A percentile compares a stretch with the other conserved stretches of the same genome.
These are phyloP conservation scores for Danio aesculapii DNA, from an alignment of 2,797 vertebrate species.

Conservation along the genomic window DNA sequence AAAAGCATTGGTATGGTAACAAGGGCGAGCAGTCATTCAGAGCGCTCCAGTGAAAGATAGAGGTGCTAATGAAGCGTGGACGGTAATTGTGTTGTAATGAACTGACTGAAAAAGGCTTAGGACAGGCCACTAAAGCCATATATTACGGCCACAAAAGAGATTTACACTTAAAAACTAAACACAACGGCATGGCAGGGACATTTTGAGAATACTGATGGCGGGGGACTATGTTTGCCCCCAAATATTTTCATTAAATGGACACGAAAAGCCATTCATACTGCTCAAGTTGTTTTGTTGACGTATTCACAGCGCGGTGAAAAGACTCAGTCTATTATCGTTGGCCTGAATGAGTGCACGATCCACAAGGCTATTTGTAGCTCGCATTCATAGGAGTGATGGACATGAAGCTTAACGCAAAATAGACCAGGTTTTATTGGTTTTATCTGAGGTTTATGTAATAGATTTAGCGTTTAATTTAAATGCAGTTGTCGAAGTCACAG, in stretches of 20 bases:
- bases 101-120: constrained; percentile 97
- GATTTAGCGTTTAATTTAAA: not conserved
- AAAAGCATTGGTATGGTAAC: constrained; percentile 89
- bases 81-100: constrained; percentile 99
- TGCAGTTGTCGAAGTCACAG: not conserved
- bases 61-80: constrained; percentile 97
- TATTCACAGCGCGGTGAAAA: constrained; percentile 81
- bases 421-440: constrained; percentile 27
- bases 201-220: constrained; percentile 83
- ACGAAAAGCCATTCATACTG: constrained; percentile 88
- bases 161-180: constrained; percentile 92
- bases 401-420: constrained; percentile 43
- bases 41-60: constrained; percentile 84
- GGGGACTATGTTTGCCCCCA: constrained; percentile 79
- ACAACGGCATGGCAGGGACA: constrained; percentile 84
- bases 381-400: constrained; percentile 59
- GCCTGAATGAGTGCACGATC: constrained; percentile 73
- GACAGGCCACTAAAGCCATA: constrained; percentile 92
- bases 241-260: constrained; percentile 89
- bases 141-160: constrained; percentile 91
- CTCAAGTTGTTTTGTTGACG: constrained; percentile 86
- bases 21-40: constrained; percentile 82
- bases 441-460: constrained; percentile 11
- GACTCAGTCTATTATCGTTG: constrained; percentile 82
- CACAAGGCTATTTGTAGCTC: constrained; percentile 53